phyloP scores from a whole-genome alignment of 2,888 invertebrate genomes.

The Dasysyrphus albostriatus region DNA sequence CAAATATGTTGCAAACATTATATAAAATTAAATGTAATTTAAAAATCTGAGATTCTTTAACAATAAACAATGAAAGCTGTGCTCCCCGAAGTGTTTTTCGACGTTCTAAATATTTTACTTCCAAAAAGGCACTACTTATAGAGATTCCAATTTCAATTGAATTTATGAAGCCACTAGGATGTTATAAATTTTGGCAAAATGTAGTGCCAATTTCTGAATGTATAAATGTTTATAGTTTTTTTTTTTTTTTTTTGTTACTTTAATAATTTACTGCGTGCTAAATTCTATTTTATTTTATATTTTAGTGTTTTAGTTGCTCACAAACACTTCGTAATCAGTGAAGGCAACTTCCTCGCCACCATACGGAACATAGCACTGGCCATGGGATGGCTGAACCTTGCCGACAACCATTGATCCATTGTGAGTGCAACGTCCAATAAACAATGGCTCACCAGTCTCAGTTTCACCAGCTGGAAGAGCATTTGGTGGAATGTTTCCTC shows the following conservation, averaged over 20 bases:
- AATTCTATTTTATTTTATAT: conserved; percentile 34
- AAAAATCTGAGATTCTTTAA: conserved; percentile 33
- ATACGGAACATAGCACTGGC: conserved; percentile 92
- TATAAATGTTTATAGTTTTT: background rate
- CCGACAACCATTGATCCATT: conserved; percentile 91
- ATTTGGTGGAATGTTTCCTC: conserved; percentile 88
- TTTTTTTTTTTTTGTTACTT: background rate
- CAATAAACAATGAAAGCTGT: conserved; percentile 14
- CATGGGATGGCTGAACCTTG: conserved; percentile 93
- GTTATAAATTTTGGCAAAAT: conserved; percentile 17
- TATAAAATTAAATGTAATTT: conserved; percentile 19
- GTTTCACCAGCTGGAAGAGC: conserved; percentile 90
- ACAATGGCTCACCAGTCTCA: conserved; percentile 92
- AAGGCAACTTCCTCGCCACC: conserved; percentile 91
- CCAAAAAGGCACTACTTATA: background rate
- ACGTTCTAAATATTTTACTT: background rate
- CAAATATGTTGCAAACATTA: conserved; percentile 20
- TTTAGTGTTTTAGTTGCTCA: conserved; percentile 78
- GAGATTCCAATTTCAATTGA: conserved; percentile 8
- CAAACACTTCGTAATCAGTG: conserved; percentile 92
- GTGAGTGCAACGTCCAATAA: conserved; percentile 90
- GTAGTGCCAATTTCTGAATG: background rate
- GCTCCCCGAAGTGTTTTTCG: background rate
- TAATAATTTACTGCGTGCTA: conserved; percentile 60
- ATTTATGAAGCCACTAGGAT: conserved; percentile 7